A percentile compares a stretch with the other conserved stretches of the same genome.
phyloP scores from a whole-genome alignment of 1,140 invertebrate species.

The Zaprionus capensis region DNA sequence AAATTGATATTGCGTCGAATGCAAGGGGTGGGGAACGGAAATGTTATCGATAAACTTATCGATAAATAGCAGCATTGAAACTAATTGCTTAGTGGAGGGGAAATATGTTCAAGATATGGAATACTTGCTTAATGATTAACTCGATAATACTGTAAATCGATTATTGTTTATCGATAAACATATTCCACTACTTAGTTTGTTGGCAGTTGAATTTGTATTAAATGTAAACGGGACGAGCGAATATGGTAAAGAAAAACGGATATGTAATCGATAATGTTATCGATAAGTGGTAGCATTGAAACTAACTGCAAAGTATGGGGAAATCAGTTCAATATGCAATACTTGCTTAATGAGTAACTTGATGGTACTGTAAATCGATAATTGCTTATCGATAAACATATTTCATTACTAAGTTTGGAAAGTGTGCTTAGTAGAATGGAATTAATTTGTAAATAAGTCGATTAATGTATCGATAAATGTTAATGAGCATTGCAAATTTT shows the following conservation, averaged over 20 bases:
- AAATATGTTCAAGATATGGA: neutral
- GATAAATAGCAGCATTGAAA: neutral
- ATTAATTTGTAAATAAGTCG: no score
- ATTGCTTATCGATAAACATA: no score
- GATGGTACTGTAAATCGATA: no score
- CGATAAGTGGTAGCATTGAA: neutral
- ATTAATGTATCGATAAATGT: neutral
- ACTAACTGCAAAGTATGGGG: neutral
- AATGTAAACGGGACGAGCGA: neutral
- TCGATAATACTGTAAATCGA: no score
- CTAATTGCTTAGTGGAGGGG: neutral
- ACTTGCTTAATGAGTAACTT: no score
- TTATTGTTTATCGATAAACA: no score
- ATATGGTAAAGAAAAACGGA: neutral
- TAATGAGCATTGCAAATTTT: no score
- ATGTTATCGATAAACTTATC: constrained; percentile 2
- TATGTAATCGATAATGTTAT: neutral
- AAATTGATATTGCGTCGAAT: neutral
- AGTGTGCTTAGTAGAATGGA: neutral
- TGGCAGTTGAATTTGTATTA: neutral
- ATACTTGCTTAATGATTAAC: no score
- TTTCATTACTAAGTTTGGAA: neutral
- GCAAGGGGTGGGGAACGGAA: neutral
- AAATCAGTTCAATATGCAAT: neutral
- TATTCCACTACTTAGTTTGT: neutral